Evolutionary conservation across 1,140 invertebrate species (phyloP), one percentile per base, ranked within the genome.

Genomic region (Cardiocondyla obscurior): DNA sequence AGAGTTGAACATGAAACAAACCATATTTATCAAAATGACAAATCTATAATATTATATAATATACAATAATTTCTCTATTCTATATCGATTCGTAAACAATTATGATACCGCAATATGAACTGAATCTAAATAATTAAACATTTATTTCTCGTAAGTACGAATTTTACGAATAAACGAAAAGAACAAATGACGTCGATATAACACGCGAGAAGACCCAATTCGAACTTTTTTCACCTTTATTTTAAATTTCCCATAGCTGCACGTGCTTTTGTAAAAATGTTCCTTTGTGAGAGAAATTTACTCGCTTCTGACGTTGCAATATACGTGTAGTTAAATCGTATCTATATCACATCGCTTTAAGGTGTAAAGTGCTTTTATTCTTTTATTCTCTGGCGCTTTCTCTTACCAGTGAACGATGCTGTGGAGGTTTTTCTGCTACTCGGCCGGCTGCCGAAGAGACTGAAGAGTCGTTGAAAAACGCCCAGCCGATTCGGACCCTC

Each of bases 391-490:
- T 22, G 22, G 36, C 46, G 36, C 49, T 39, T 22, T 10, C 65
- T 85, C 65, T 86, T 94, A 89, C 95, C 95, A 0, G 95, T 94
- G 89, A 96, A 95, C 4, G 96, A 96, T 58, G 95, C 95, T 0
- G 95, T 95, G 0, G 95, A 96, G 0, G 95, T 95, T 91, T 96
- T 96, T 64, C 96, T 94, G 86, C 95, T 95, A 3, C 92, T 93
- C 4, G 95, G 94, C 88, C 95, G 94, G 89, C 95, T 96, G 58
- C 95, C 95, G 89, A 96, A 95, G 86, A 96, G 94, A 51, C 90
- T 93, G 88, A 94, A 90, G 33, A 94, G 82, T 55, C 92, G 91
- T 65, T 94, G 92, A 85, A 94, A 94, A 58, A 94, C 93, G 0
- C 93, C 93, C 19, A 93, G 89, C 25, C 93, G 92, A 83, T 91